Evolutionary conservation across 2,113 vertebrate genomes (phyloP).

Genomic region (Sphaerodactylus townsendi): DNA sequence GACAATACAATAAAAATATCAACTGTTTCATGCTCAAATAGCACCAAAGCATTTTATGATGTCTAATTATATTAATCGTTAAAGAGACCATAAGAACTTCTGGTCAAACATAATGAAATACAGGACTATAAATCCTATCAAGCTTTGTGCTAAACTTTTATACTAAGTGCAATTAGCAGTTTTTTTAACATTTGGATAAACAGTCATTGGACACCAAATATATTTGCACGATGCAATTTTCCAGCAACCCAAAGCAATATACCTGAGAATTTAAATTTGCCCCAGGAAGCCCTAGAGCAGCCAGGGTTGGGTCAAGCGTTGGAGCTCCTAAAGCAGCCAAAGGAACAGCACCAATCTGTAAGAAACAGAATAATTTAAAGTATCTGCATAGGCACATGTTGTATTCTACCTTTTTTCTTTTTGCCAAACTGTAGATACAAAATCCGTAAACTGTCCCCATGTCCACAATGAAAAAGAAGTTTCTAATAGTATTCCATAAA

Average conservation of each 20-base stretch:
- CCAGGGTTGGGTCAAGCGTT: conserved; percentile 90
- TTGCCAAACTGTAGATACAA: background rate
- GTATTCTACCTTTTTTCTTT: background rate
- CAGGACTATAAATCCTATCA: background rate
- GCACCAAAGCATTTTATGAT: background rate
- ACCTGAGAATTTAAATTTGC: conserved; percentile 96
- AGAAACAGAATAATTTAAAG: background rate
- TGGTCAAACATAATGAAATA: background rate
- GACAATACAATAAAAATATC: too few species aligned
- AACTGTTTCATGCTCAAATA: background rate
- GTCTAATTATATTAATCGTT: background rate
- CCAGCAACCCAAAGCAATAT: background rate
- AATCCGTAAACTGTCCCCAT: background rate
- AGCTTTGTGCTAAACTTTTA: background rate
- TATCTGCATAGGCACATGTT: background rate
- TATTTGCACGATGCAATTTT: accelerated
- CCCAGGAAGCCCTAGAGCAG: conserved; percentile 93
- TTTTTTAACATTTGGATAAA: background rate
- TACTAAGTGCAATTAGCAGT: too few species aligned
- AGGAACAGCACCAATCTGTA: conserved; percentile 92
- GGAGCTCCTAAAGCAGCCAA: conserved; percentile 91
- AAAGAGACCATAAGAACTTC: background rate
- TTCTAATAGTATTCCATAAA: background rate
- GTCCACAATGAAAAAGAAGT: background rate
- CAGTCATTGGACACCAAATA: background rate